Evolutionary conservation across 2,797 vertebrate species (phyloP), one percentile per base, ranked within the genome.

Genomic region (Tachyglossus aculeatus): DNA sequence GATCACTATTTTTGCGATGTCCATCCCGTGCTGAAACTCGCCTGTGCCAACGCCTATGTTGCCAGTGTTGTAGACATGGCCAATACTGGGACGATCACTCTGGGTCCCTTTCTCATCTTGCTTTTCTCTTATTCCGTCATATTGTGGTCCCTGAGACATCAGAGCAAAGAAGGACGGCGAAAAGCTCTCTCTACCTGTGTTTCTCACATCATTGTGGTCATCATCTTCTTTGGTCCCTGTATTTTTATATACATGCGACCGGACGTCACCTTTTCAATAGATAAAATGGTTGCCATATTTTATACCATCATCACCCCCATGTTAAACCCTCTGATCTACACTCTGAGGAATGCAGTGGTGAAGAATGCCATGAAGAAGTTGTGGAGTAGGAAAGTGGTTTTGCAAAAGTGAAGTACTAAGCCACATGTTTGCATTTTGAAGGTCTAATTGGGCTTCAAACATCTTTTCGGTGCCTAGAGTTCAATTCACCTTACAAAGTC

Each of bases 111-210:
- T 44, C 24, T 87, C 13, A 67, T 86, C 37, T 61, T 90, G 38
- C 19, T 86, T 0, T 1, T 7, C 0, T 90, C 88, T 32, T 91
- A 73, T 0, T 0, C 37, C 1, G 27, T 81, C 53, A 85, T 84
- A 47, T 59, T 89, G 36, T 3, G 53, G 7, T 82, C 87, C 37
- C 60, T 89, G 55, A 86, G 38, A 41, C 85, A 54, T 1, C 73
- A 59, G 9, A 78, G 44, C 0, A 12, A 50, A 0, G 43, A 66
- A 5, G 85, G 81, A 5, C 58, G 87, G 24, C 43, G 2, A 31
- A 92, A 89, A 71, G 88, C 77, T 2, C 85, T 90, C 40, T 90
- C 83, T 18, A 90, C 67, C 2, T 90, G 87, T 1, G 55, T 74
- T 21, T 89, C 90, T 18, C 90, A 91, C 55, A 59, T 90, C 9